Evolutionary conservation across 2,888 invertebrate species (phyloP).

Genomic region (Trissoscelio sp.): DNA sequence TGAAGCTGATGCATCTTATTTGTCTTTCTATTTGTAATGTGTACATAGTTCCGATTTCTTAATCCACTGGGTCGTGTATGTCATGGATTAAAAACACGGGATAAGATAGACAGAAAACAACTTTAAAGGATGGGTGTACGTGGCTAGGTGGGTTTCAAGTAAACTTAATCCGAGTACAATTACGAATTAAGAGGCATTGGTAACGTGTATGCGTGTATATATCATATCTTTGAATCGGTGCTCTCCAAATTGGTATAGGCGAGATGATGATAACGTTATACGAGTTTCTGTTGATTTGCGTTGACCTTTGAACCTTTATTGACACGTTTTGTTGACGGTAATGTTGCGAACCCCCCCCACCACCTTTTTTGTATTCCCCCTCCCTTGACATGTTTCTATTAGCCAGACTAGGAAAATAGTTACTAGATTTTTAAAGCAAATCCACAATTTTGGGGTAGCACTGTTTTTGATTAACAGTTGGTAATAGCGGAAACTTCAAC

Average conservation of each 20-base stretch:
- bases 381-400: no score
- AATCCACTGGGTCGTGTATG: slow-evolving; percentile 39
- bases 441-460: no score
- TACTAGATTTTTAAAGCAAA: no score
- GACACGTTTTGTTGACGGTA: slow-evolving; percentile 60
- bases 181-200: slow-evolving; percentile 64
- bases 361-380: slow-evolving; percentile 44
- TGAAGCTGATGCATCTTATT: slow-evolving; percentile 59
- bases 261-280: slow-evolving; percentile 62
- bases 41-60: slow-evolving; percentile 55
- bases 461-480: no score
- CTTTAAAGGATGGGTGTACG: slow-evolving; percentile 46
- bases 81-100: slow-evolving; percentile 20
- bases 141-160: slow-evolving; percentile 57
- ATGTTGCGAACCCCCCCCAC: slow-evolving; percentile 41
- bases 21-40: slow-evolving; percentile 57
- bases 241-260: slow-evolving; percentile 63
- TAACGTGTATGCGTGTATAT: slow-evolving; percentile 60
- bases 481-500: no score
- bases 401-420: no score
- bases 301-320: slow-evolving; percentile 62
- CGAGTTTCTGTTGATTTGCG: slow-evolving; percentile 64
- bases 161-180: slow-evolving; percentile 67
- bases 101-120: background rate
- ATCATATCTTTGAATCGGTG: slow-evolving; percentile 64